Evolutionary conservation across 2,888 invertebrate genomes (phyloP).

Genomic region (Cynaeus angustus): DNA sequence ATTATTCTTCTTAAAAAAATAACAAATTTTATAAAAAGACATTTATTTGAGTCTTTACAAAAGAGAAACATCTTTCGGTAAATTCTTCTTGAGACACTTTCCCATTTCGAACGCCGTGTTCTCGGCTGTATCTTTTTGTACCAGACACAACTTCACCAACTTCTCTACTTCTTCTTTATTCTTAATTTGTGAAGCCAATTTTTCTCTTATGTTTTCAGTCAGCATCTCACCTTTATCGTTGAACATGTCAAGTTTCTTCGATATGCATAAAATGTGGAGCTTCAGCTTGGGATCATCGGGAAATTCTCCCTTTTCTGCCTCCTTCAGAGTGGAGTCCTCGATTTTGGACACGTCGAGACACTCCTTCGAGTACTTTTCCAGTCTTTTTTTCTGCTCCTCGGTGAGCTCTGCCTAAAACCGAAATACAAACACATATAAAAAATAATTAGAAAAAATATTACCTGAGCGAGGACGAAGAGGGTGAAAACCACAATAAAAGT

Average conservation of each 20-base stretch:
- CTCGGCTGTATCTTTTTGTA: constrained; percentile 55
- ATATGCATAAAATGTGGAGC: constrained; percentile 72
- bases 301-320: constrained; percentile 72
- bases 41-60: too few relatives aligned
- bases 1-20: too few relatives aligned
- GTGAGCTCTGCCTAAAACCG: constrained; percentile 19
- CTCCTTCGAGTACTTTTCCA: constrained; percentile 36
- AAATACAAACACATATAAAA: neutral
- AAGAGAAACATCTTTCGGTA: constrained; percentile 11
- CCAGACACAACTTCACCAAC: constrained; percentile 63
- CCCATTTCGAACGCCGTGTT: constrained; percentile 71
- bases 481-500: constrained; percentile 5
- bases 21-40: too few relatives aligned
- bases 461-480: neutral
- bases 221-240: constrained; percentile 64
- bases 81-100: constrained; percentile 70
- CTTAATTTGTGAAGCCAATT: constrained; percentile 57
- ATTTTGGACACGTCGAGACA: constrained; percentile 64
- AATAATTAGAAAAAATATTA: neutral
- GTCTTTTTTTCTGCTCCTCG: constrained; percentile 32
- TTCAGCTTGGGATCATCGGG: constrained; percentile 71
- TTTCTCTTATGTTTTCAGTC: constrained; percentile 68
- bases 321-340: constrained; percentile 59
- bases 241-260: constrained; percentile 71
- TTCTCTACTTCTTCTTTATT: constrained; percentile 70